These are phyloP conservation scores for Chalcis sispes DNA, from an alignment of 2,888 invertebrate species.

Conservation along the genomic window DNA sequence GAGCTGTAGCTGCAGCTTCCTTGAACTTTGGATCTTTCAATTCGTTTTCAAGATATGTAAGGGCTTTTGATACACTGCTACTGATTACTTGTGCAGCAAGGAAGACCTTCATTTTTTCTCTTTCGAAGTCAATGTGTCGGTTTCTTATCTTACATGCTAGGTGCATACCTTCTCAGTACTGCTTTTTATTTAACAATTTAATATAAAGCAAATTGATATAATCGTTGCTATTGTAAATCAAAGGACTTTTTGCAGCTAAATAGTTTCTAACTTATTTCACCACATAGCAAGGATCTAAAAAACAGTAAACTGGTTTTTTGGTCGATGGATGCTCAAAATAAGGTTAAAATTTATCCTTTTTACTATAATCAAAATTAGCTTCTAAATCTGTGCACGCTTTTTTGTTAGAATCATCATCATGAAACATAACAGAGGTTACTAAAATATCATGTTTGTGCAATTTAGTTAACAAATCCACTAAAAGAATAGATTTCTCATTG, in stretches of 20 bases:
- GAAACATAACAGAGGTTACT: constrained; percentile 52
- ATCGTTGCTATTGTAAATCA: background rate
- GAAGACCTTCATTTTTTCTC: constrained; percentile 62
- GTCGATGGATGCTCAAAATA: background rate
- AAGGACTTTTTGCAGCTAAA: background rate
- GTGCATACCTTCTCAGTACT: constrained; percentile 60
- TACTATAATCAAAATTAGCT: constrained; percentile 41
- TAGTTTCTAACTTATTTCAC: background rate
- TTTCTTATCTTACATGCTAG: constrained; percentile 60
- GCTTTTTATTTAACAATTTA: constrained; percentile 41
- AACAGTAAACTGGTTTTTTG: background rate
- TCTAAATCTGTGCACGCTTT: constrained; percentile 43
- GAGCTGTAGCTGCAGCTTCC: constrained; percentile 48
- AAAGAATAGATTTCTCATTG: constrained; percentile 34
- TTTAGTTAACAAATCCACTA: constrained; percentile 30
- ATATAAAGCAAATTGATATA: background rate
- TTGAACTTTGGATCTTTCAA: constrained; percentile 43
- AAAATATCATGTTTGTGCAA: constrained; percentile 47
- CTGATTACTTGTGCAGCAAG: constrained; percentile 61
- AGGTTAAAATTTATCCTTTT: background rate
- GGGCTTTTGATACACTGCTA: constrained; percentile 59
- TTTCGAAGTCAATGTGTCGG: constrained; percentile 55
- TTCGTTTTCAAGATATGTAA: constrained; percentile 52
- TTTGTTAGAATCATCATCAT: constrained; percentile 50
- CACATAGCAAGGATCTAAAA: background rate